These are phyloP conservation scores for Hypotaenidia okinawae DNA, from an alignment of 2,797 vertebrate genomes.

Conservation along the genomic window DNA sequence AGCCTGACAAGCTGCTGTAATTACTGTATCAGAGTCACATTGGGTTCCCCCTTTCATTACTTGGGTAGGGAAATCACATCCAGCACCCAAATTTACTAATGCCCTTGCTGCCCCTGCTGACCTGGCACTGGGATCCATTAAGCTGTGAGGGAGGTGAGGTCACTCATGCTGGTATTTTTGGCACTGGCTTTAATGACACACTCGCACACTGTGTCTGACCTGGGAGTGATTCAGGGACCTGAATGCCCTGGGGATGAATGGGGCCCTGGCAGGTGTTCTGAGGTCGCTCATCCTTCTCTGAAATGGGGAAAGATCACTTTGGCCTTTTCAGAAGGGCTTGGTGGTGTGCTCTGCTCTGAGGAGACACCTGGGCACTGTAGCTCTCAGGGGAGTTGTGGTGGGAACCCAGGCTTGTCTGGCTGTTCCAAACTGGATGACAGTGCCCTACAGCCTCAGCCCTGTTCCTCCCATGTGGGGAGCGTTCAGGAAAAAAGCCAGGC, in stretches of 20 bases:
- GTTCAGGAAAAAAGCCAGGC: background rate
- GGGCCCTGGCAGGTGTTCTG: background rate
- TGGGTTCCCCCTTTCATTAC: background rate
- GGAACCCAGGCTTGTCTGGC: accelerated
- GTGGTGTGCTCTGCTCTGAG: background rate
- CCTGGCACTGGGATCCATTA: background rate
- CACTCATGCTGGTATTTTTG: background rate
- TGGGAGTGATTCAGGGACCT: background rate
- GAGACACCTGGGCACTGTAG: accelerated
- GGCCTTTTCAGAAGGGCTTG: background rate
- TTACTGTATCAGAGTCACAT: background rate
- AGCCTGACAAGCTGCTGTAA: background rate
- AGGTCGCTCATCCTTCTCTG: background rate
- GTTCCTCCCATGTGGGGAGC: accelerated
- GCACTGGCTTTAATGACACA: background rate
- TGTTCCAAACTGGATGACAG: background rate
- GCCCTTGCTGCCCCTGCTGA: background rate
- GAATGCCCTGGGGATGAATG: accelerated
- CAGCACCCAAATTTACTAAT: background rate
- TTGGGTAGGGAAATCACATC: background rate
- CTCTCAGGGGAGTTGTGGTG: background rate
- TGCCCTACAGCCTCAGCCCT: background rate
- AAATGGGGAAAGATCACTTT: background rate
- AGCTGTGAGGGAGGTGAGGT: background rate
- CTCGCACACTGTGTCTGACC: accelerated